phyloP scores from a whole-genome alignment of 2,113 vertebrate genomes.

The Coturnix japonica region DNA sequence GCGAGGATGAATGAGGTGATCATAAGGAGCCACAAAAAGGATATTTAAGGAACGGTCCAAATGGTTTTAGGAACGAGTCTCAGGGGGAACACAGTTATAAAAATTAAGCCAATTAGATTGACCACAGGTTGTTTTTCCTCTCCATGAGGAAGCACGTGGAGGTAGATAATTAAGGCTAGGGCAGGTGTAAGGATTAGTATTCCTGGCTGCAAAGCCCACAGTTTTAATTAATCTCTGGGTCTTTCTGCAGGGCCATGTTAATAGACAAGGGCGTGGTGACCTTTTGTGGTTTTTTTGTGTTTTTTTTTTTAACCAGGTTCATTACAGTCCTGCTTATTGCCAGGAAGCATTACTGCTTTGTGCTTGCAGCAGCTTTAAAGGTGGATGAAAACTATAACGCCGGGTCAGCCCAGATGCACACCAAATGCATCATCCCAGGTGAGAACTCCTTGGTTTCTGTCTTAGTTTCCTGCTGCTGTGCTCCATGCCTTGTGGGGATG shows the following conservation, averaged over 20 bases:
- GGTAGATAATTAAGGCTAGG: slow-evolving; percentile 11
- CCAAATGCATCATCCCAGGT: background rate
- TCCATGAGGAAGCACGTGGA: background rate
- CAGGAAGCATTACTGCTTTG: rapidly evolving
- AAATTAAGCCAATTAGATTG: slow-evolving; percentile 21
- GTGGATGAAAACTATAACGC: rapidly evolving
- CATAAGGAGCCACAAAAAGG: background rate
- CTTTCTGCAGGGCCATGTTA: background rate
- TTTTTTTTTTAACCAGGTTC: background rate
- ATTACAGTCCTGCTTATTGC: background rate
- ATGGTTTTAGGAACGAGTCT: background rate
- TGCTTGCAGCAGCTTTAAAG: background rate
- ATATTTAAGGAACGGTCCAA: slow-evolving; percentile 13
- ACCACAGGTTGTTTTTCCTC: background rate
- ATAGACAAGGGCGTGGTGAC: slow-evolving; percentile 24
- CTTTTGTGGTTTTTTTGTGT: slow-evolving; percentile 13
- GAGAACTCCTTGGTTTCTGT: background rate
- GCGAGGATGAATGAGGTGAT: slow-evolving; percentile 40
- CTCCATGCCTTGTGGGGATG: too few species aligned
- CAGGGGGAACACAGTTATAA: background rate
- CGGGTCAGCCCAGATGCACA: background rate
- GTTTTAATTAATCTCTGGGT: slow-evolving; percentile 50
- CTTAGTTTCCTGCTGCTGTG: too few species aligned
- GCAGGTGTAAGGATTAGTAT: slow-evolving; percentile 45
- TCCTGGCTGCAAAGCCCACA: background rate